Conservation (phyloP, 2,113 vertebrate genomes). For the Agelaius tricolor region DNA sequence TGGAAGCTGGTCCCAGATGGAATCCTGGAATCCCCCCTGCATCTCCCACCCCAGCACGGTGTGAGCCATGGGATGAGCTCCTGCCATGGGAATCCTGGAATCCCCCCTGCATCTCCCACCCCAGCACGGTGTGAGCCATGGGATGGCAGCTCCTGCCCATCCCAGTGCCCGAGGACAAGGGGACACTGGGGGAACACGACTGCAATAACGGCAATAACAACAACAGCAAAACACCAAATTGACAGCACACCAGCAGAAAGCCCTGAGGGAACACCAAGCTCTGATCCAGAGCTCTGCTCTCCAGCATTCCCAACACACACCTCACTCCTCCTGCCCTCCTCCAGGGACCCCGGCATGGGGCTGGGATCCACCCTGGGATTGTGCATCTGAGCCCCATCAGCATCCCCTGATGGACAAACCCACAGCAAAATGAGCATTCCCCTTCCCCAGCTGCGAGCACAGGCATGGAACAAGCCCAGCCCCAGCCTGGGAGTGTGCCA, state of each 20-base stretch:
- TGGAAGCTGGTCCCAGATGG: accelerated
- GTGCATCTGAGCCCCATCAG: accelerated
- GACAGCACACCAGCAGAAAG: accelerated
- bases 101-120: background rate
- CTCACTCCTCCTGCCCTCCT: accelerated
- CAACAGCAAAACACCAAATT: background rate
- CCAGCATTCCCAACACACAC: accelerated
- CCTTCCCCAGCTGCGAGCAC: background rate
- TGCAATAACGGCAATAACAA: too few relatives aligned
- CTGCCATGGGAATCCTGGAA: background rate
- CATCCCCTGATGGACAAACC: accelerated
- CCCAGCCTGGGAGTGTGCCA: accelerated
- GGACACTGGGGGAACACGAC: accelerated
- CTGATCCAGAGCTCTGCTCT: background rate
- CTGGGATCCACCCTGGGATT: accelerated
- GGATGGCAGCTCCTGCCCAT: background rate
- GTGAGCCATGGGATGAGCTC: background rate
- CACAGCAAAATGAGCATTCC: accelerated
- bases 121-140: accelerated
- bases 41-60: background rate
- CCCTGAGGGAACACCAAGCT: background rate
- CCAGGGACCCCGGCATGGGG: background rate
- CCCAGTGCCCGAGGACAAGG: accelerated
- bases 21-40: background rate
- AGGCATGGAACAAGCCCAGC: background rate